phyloP scores from a whole-genome alignment of 2,797 vertebrate species.

The Acanthis flammea region DNA sequence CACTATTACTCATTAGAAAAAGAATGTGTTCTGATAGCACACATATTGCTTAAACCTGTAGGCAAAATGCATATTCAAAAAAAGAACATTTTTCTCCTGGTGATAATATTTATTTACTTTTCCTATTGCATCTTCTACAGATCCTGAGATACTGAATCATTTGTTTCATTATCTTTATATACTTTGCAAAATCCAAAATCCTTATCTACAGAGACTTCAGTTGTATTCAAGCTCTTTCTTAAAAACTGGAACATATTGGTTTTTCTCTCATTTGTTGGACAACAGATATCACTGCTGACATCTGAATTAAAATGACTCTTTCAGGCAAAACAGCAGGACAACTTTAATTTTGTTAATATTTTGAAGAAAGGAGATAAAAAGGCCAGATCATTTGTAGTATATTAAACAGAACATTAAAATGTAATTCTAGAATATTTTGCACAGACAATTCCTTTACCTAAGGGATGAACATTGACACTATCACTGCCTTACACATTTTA shows the following conservation, averaged over 20 bases:
- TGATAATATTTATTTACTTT: constrained; percentile 17
- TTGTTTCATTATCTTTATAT: constrained; percentile 17
- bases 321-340: not conserved
- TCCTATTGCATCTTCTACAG: not conserved
- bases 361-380: not conserved
- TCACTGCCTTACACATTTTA: not conserved
- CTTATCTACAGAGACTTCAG: not conserved
- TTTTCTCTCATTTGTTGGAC: not conserved
- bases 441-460: not conserved
- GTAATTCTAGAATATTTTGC: not conserved
- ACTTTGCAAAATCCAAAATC: not conserved
- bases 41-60: not conserved
- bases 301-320: not conserved
- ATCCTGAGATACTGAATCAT: not conserved
- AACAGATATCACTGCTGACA: not conserved
- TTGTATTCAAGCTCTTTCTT: not conserved
- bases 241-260: not conserved
- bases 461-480: not conserved
- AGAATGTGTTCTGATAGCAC: not conserved
- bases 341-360: not conserved
- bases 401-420: not conserved
- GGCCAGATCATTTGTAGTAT: not conserved
- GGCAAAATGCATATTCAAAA: not conserved
- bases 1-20: not conserved
- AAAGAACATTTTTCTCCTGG: not conserved